phyloP scores from a whole-genome alignment of 2,113 vertebrate species.

The Megaleporinus macrocephalus region DNA sequence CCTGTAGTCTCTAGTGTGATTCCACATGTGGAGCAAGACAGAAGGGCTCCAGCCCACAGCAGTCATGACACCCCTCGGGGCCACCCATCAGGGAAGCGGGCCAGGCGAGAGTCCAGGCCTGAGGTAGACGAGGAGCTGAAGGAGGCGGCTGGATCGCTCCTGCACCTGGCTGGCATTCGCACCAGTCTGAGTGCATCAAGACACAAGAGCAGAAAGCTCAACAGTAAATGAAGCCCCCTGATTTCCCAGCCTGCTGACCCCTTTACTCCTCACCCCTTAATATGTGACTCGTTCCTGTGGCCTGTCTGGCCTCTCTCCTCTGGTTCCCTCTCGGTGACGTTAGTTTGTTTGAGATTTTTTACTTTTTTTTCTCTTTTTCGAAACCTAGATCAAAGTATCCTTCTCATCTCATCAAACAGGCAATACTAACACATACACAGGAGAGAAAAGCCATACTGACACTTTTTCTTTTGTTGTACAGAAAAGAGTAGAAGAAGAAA shows the following conservation, averaged over 20 bases:
- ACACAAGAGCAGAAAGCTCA: conserved; percentile 89
- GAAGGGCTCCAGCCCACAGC: conserved; percentile 66
- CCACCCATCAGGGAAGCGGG: conserved; percentile 76
- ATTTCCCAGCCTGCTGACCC: neutral
- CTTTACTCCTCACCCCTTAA: conserved; percentile 66
- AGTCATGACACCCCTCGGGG: conserved; percentile 71
- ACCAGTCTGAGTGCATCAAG: conserved; percentile 83
- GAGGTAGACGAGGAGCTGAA: conserved; percentile 98
- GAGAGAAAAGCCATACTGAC: conserved; percentile 99
- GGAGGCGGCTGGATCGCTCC: conserved; percentile 95
- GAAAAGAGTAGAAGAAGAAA: conserved; percentile 31
- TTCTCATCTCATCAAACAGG: conserved; percentile 75
- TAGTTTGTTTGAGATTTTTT: conserved; percentile 57
- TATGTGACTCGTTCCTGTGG: conserved; percentile 47
- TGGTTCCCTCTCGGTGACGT: conserved; percentile 35
- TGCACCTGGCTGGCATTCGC: conserved; percentile 95
- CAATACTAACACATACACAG: conserved; percentile 90
- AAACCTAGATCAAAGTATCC: conserved; percentile 65
- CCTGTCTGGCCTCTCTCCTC: conserved; percentile 50
- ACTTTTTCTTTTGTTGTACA: conserved; percentile 77
- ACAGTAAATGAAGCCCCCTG: conserved; percentile 82
- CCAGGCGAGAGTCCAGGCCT: conserved; percentile 79
- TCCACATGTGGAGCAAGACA: conserved; percentile 91
- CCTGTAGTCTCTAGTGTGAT: conserved; percentile 85
- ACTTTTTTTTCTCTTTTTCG: conserved; percentile 76